A percentile compares a stretch with the other conserved stretches of the same genome.
phyloP scores from a whole-genome alignment of 2,888 invertebrate genomes.

The Drosophila lacicola region DNA sequence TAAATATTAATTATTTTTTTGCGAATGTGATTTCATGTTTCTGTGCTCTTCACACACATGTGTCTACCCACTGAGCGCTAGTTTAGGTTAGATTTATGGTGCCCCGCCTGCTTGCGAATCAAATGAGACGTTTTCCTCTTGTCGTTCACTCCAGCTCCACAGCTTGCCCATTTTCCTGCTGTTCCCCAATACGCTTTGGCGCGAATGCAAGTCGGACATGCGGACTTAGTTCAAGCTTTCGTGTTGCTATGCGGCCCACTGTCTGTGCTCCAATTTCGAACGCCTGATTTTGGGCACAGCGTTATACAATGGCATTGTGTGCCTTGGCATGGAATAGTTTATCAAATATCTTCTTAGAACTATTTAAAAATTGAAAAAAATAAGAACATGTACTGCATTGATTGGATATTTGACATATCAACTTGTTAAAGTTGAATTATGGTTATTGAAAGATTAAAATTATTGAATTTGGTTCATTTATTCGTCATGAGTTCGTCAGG shows the following conservation, averaged over 20 bases:
- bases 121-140: conserved; percentile 66
- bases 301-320: neutral
- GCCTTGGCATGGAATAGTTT: neutral
- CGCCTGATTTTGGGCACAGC: conserved; percentile 5
- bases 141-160: conserved; percentile 1
- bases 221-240: conserved; percentile 58
- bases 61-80: conserved; percentile 58
- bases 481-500: too few species aligned
- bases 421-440: too few species aligned
- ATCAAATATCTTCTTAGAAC: neutral
- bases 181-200: conserved; percentile 1
- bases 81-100: conserved; percentile 73
- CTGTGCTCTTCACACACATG: conserved; percentile 21
- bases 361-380: neutral
- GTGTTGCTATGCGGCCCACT: conserved; percentile 35
- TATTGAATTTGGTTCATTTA: too few species aligned
- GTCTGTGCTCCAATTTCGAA: conserved; percentile 18
- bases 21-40: conserved; percentile 63
- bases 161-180: conserved; percentile 1
- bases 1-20: conserved; percentile 80
- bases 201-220: conserved; percentile 57
- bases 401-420: neutral
- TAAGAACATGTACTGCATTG: neutral
- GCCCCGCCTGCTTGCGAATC: conserved; percentile 56
- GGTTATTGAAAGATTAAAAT: too few species aligned